Conservation (phyloP, 2,888 invertebrate genomes). For the Lydus trimaculatus region DNA sequence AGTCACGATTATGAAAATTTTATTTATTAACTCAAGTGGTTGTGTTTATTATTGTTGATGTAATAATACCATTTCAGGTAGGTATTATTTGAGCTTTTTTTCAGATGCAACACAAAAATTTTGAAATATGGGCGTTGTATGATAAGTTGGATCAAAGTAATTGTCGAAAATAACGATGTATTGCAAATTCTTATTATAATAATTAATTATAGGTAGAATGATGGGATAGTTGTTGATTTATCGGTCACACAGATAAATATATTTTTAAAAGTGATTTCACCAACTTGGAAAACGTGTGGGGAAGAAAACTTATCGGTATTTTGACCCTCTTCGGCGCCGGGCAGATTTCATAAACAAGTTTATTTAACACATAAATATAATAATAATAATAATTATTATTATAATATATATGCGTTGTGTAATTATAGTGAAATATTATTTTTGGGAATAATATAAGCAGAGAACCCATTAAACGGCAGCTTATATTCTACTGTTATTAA, state of each 20-base stretch:
- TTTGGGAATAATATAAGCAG: slow-evolving; percentile 57
- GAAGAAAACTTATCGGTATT: slow-evolving; percentile 57
- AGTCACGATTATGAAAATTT: background rate
- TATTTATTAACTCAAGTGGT: background rate
- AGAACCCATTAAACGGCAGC: slow-evolving; percentile 49
- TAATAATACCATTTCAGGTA: background rate
- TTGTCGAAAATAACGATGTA: background rate
- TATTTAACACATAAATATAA: slow-evolving; percentile 55
- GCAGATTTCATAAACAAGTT: slow-evolving; percentile 60
- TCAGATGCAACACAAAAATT: background rate
- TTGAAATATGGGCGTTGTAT: background rate
- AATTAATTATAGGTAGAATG: no score
- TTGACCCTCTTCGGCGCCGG: slow-evolving; percentile 59
- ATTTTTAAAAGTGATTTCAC: background rate
- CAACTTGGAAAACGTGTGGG: background rate
- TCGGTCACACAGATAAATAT: background rate
- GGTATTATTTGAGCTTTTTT: background rate
- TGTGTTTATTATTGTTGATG: slow-evolving; percentile 1
- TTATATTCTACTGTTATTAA: slow-evolving; percentile 51
- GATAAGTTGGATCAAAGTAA: background rate
- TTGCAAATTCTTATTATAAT: background rate
- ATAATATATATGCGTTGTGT: slow-evolving; percentile 57
- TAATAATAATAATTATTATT: no score
- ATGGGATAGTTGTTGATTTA: background rate
- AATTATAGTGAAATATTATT: slow-evolving; percentile 61